A percentile compares a stretch with the other conserved stretches of the same genome.
Conservation (phyloP, 2,113 vertebrate species). For the Anser cygnoides region DNA sequence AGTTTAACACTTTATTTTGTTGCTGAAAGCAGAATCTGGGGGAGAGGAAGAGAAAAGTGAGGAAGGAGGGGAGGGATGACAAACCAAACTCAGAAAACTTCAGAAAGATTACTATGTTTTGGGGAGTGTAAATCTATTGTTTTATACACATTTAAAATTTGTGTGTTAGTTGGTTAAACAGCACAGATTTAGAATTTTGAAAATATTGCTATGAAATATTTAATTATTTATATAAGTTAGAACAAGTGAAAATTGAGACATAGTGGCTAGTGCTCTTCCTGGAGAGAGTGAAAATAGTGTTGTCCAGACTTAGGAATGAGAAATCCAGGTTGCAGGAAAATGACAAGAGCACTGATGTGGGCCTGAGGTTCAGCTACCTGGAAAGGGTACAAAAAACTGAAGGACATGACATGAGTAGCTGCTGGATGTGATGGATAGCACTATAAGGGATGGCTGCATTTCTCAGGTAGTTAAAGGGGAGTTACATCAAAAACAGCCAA, state of each 20-base stretch:
- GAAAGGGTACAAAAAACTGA: neutral
- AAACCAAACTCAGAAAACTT: neutral
- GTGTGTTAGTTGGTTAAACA: neutral
- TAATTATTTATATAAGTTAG: neutral
- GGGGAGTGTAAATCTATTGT: neutral
- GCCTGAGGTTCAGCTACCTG: neutral
- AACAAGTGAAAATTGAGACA: neutral
- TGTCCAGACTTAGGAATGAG: neutral
- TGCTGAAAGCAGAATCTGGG: neutral
- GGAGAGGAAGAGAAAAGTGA: neutral
- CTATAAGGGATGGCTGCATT: neutral
- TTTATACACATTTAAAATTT: neutral
- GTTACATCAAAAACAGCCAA: neutral
- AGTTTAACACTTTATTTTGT: neutral
- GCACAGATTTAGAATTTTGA: neutral
- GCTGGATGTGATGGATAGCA: neutral
- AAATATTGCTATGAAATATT: neutral
- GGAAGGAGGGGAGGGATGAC: neutral
- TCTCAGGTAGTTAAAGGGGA: neutral
- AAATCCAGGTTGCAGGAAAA: neutral
- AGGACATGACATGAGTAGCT: neutral
- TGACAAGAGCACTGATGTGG: neutral
- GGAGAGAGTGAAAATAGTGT: neutral
- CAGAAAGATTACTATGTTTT: neutral
- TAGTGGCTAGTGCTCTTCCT: neutral